Evolutionary conservation across 2,113 vertebrate genomes (phyloP).

Genomic region (Zosterops lateralis): DNA sequence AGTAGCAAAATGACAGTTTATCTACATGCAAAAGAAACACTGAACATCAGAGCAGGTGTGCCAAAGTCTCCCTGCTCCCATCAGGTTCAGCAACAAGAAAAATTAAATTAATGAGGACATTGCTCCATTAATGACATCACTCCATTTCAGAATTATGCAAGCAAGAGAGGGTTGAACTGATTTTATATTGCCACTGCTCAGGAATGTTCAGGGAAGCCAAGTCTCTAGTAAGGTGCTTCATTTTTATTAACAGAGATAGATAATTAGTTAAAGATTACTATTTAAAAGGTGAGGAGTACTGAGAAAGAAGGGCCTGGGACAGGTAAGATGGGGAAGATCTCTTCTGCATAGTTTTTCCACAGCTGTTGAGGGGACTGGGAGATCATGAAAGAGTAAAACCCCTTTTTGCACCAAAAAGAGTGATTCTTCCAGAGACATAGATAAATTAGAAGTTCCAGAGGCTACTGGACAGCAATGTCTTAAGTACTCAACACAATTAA

Average conservation of each 20-base stretch:
- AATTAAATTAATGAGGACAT: neutral
- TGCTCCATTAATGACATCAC: neutral
- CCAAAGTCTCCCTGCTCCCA: neutral
- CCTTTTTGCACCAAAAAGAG: neutral
- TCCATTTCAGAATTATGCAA: neutral
- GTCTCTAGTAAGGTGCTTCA: neutral
- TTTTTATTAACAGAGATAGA: neutral
- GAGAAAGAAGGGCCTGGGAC: neutral
- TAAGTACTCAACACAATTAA: neutral
- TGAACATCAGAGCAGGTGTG: neutral
- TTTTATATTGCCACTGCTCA: neutral
- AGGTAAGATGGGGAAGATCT: neutral
- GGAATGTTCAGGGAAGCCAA: neutral
- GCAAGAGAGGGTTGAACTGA: neutral
- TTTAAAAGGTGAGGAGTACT: neutral
- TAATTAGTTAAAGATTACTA: neutral
- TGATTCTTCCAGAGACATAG: neutral
- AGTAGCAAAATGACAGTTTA: neutral
- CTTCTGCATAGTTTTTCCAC: neutral
- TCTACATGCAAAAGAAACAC: neutral
- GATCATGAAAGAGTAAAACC: neutral
- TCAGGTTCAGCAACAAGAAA: neutral
- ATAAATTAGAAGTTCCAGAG: neutral
- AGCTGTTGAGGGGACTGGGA: accelerated
- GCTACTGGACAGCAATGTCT: neutral